Evolutionary conservation across 2,888 invertebrate genomes (phyloP).

Genomic region (Acanthosoma haemorrhoidale): DNA sequence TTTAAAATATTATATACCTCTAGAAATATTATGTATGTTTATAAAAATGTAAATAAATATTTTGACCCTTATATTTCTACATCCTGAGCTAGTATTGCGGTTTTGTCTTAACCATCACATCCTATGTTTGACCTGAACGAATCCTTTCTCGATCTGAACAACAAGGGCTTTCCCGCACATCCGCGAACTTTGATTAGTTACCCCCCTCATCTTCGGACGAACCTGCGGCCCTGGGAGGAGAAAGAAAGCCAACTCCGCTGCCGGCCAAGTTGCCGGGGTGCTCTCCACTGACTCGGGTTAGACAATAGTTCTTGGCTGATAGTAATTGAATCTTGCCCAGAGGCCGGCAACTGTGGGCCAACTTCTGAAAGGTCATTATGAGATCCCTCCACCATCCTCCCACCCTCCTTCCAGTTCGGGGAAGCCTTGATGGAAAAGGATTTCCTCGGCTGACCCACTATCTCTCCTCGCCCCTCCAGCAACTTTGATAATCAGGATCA

Average conservation of each 20-base stretch:
- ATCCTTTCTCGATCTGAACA: not conserved
- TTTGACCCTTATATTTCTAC: not conserved
- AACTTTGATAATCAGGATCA: conserved; percentile 18
- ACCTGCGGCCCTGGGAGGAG: not conserved
- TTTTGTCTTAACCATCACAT: not conserved
- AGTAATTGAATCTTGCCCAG: conserved; percentile 26
- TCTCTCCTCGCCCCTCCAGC: not conserved
- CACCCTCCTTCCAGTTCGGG: not conserved
- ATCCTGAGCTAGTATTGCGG: not conserved
- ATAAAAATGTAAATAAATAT: too few relatives aligned
- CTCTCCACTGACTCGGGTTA: conserved; percentile 1
- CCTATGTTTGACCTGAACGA: not conserved
- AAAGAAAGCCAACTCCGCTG: not conserved
- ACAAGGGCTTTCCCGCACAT: not conserved
- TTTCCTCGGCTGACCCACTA: conserved; percentile 16
- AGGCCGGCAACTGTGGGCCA: conserved; percentile 15
- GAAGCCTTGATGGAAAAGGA: conserved; percentile 9
- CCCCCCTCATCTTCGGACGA: not conserved
- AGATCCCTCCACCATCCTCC: not conserved
- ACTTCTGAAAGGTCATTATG: conserved; percentile 29
- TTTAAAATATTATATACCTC: too few relatives aligned
- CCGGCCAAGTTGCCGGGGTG: not conserved
- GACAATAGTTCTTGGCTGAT: conserved; percentile 26
- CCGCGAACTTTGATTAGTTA: conserved; percentile 24
- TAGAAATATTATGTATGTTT: too few relatives aligned